A percentile compares a stretch with the other conserved stretches of the same genome.
These are phyloP conservation scores for Cataglyphis hispanica DNA, from an alignment of 1,140 invertebrate species.

Conservation along the genomic window DNA sequence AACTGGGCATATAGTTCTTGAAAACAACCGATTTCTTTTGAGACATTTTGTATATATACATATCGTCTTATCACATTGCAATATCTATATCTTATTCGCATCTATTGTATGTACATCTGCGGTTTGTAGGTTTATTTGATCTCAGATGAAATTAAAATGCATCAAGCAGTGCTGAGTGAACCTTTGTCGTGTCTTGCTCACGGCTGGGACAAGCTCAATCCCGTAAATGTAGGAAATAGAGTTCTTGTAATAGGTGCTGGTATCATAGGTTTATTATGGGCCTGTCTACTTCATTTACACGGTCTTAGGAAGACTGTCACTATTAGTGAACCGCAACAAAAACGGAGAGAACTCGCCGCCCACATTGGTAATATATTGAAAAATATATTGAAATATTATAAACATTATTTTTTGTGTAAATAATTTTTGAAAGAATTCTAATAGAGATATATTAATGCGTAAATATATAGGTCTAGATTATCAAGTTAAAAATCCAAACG, in stretches of 20 bases:
- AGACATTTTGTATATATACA: background rate
- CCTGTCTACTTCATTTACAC: conserved; percentile 88
- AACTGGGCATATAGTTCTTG: no score
- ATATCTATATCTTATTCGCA: background rate
- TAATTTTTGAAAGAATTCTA: background rate
- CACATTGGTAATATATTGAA: conserved; percentile 86
- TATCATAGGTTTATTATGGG: conserved; percentile 91
- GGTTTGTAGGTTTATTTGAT: conserved; percentile 78
- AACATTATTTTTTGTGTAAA: background rate
- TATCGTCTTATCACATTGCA: background rate
- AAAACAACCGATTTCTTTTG: background rate
- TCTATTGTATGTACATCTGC: background rate
- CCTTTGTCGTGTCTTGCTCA: conserved; percentile 90
- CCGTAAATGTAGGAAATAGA: conserved; percentile 87
- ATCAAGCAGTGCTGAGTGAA: conserved; percentile 88
- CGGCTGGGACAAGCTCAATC: conserved; percentile 88
- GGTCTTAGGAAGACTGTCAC: conserved; percentile 89
- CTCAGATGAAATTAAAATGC: conserved; percentile 79
- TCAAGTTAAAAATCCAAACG: conserved; percentile 86
- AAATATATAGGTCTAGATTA: conserved; percentile 87
- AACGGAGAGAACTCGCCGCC: conserved; percentile 86
- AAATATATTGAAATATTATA: background rate
- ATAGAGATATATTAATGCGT: conserved; percentile 66
- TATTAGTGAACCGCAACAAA: conserved; percentile 88
- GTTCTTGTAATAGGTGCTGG: conserved; percentile 90